phyloP scores from a whole-genome alignment of 2,888 invertebrate species.

The Tribolium freemani region DNA sequence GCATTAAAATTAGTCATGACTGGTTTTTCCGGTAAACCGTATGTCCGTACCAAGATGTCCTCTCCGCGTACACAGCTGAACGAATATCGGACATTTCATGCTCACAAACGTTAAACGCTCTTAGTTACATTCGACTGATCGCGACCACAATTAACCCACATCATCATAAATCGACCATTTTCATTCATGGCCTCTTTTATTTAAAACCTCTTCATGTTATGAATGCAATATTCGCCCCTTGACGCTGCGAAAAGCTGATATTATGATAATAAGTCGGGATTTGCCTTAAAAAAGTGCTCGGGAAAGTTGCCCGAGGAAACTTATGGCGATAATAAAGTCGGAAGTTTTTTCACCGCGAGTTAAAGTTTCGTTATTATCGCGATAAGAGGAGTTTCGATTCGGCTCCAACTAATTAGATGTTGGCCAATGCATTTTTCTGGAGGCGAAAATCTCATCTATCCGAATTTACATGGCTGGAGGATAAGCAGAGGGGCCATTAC shows the following conservation, averaged over 20 bases:
- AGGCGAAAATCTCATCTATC: not conserved
- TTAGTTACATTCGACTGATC: conserved; percentile 45
- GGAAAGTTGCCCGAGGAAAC: conserved; percentile 41
- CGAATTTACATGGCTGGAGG: conserved; percentile 49
- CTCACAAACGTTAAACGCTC: conserved; percentile 26
- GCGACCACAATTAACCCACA: conserved; percentile 42
- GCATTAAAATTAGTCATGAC: conserved; percentile 6
- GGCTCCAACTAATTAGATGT: too few species aligned
- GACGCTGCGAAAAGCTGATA: conserved; percentile 49
- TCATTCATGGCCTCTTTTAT: not conserved
- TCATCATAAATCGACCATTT: not conserved
- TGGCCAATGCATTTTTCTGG: not conserved
- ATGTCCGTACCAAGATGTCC: conserved; percentile 16
- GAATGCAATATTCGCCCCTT: conserved; percentile 51
- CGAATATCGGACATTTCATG: conserved; percentile 30
- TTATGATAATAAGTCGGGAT: conserved; percentile 54
- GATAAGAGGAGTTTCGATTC: too few species aligned
- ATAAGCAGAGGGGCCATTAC: conserved; percentile 45
- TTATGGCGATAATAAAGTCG: conserved; percentile 50
- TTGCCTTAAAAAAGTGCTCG: conserved; percentile 47
- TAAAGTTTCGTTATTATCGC: conserved; percentile 25
- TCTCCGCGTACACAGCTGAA: conserved; percentile 11
- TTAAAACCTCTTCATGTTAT: conserved; percentile 42
- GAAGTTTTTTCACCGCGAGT: conserved; percentile 44
- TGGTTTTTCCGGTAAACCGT: conserved; percentile 28